Percentiles rank a stretch among this genome's conserved stretches.
Evolutionary conservation across 53 echinoderm and acorn worm genomes (phyloP).

Genomic region (Hippasteria phrygiana): DNA sequence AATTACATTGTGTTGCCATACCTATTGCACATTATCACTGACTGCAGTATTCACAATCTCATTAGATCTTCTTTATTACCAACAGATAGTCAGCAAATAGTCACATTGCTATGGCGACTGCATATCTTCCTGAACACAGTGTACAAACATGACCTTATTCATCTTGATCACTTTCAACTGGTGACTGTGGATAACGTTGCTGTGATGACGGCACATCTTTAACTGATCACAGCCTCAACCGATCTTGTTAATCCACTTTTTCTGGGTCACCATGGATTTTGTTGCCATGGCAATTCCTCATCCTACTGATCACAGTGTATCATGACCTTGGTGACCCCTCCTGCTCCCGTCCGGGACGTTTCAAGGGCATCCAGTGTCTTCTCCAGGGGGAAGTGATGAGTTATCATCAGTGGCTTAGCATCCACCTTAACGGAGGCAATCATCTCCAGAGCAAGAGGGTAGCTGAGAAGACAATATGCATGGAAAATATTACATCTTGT

Average conservation of each 20-base stretch:
- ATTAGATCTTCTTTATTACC: background rate
- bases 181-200: background rate
- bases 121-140: background rate
- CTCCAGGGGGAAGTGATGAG: conserved; percentile 77
- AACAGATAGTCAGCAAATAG: background rate
- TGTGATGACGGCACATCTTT: background rate
- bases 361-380: conserved; percentile 84
- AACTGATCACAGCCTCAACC: background rate
- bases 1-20: background rate
- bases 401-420: conserved; percentile 76
- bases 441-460: conserved; percentile 85
- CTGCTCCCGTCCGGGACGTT: conserved; percentile 78
- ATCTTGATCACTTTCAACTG: background rate
- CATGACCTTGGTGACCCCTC: conserved; percentile 77
- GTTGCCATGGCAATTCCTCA: conserved; percentile 9
- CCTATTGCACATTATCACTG: background rate
- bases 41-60: background rate
- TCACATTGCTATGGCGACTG: conserved; percentile 7
- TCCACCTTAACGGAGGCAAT: conserved; percentile 81
- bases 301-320: conserved; percentile 75
- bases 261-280: too few species aligned
- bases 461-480: conserved; percentile 60
- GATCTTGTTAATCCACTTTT: background rate
- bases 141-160: background rate
- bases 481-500: too few species aligned